phyloP scores from a whole-genome alignment of 2,888 invertebrate genomes.

The Uropetala carovei region DNA sequence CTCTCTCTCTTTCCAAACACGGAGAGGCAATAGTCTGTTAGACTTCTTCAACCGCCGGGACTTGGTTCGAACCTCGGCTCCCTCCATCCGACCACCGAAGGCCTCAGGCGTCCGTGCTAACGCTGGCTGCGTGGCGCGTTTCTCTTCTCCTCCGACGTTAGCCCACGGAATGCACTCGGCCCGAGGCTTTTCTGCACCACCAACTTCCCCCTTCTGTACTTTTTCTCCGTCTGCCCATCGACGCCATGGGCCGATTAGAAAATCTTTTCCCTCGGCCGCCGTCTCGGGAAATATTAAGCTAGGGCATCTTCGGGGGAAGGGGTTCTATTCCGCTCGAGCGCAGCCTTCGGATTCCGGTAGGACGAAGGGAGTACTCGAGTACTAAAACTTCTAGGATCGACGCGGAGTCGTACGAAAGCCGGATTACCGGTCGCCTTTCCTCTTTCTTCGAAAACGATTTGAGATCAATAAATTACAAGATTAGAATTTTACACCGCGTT shows the following conservation, averaged over 20 bases:
- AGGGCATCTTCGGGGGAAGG: background rate
- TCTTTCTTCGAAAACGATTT: background rate
- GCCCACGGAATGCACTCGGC: too few relatives aligned
- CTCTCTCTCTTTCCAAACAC: background rate
- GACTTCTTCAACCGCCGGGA: background rate
- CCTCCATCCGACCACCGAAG: background rate
- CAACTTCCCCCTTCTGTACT: background rate
- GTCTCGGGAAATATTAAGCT: too few relatives aligned
- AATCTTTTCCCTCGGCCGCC: too few relatives aligned
- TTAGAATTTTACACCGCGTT: background rate
- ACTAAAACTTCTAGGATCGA: too few relatives aligned
- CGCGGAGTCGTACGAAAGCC: too few relatives aligned
- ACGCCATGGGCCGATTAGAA: too few relatives aligned
- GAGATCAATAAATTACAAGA: conserved; percentile 24
- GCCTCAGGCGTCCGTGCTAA: background rate
- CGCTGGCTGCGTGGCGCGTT: background rate
- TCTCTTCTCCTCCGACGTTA: background rate
- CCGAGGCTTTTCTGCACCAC: too few relatives aligned
- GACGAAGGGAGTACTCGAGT: too few relatives aligned
- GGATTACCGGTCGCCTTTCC: background rate
- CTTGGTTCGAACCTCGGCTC: background rate
- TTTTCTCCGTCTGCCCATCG: too few relatives aligned
- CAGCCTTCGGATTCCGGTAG: background rate
- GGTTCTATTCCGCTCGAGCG: background rate
- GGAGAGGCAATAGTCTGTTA: background rate